Percentiles rank a stretch among this genome's conserved stretches.
Conservation (phyloP, 1,140 invertebrate species). For the Diorhabda elongata region DNA sequence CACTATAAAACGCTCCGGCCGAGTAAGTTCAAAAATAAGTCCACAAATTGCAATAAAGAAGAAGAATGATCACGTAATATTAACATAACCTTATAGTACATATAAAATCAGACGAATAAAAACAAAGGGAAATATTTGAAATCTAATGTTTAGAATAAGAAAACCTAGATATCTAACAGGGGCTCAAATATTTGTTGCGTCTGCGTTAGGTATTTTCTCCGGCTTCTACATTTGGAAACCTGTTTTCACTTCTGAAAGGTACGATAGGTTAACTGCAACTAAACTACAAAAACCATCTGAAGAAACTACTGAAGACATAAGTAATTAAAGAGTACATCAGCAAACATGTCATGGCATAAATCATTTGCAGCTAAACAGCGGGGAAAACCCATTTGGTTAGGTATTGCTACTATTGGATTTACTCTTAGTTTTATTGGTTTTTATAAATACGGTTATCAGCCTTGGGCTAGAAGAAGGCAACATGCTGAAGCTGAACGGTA, state of each 20-base stretch:
- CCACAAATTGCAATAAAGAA: too few relatives aligned
- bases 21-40: too few relatives aligned
- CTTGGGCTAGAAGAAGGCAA: conserved; percentile 3
- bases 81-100: neutral
- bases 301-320: conserved; percentile 1
- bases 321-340: neutral
- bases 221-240: conserved; percentile 21
- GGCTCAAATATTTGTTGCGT: conserved; percentile 9
- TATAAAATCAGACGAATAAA: neutral
- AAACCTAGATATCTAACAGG: conserved; percentile 9
- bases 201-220: conserved; percentile 9
- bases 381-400: conserved; percentile 7
- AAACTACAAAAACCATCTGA: neutral
- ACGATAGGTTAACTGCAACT: neutral
- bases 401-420: conserved; percentile 6
- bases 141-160: conserved; percentile 7
- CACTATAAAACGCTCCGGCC: too few relatives aligned
- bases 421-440: neutral
- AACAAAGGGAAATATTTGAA: neutral
- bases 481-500: conserved; percentile 8
- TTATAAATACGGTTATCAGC: conserved; percentile 5
- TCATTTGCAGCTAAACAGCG: conserved; percentile 12
- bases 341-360: conserved; percentile 12
- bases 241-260: conserved; percentile 6
- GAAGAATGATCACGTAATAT: neutral